Percentiles rank a stretch among this genome's conserved stretches.
These are phyloP conservation scores for Amaurobius ferox DNA, from an alignment of 2,888 invertebrate genomes.

Conservation along the genomic window DNA sequence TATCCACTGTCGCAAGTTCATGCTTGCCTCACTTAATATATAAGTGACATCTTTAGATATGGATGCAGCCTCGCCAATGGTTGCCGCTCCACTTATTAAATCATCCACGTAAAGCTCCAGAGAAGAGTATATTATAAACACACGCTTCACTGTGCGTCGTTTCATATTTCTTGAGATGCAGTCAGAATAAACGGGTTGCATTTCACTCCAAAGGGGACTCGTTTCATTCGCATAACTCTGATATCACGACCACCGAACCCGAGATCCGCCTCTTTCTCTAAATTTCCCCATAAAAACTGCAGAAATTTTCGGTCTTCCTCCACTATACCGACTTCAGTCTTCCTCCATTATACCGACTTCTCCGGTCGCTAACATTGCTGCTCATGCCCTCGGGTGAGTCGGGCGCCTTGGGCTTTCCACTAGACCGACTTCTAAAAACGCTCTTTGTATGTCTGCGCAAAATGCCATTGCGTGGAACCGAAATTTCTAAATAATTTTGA, in stretches of 20 bases:
- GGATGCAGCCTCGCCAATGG: background rate
- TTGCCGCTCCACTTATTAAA: background rate
- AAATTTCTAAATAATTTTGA: constrained; percentile 16
- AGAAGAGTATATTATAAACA: background rate
- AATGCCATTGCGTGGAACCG: constrained; percentile 64
- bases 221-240: background rate
- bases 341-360: too few relatives aligned
- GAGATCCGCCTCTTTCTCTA: background rate
- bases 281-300: constrained; percentile 33
- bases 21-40: background rate
- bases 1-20: background rate
- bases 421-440: constrained; percentile 42
- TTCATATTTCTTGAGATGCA: too few relatives aligned
- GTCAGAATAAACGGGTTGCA: background rate
- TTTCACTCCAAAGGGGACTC: background rate
- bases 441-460: constrained; percentile 48
- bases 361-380: too few relatives aligned
- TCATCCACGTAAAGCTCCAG: background rate
- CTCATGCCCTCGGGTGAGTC: too few relatives aligned
- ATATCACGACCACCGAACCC: background rate
- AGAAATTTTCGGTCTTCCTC: constrained; percentile 36
- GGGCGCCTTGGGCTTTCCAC: too few relatives aligned
- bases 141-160: background rate
- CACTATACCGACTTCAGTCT: too few relatives aligned
- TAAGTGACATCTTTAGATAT: too few relatives aligned